Evolutionary conservation across 2,797 vertebrate genomes (phyloP).

Genomic region (Champsocephalus gunnari): DNA sequence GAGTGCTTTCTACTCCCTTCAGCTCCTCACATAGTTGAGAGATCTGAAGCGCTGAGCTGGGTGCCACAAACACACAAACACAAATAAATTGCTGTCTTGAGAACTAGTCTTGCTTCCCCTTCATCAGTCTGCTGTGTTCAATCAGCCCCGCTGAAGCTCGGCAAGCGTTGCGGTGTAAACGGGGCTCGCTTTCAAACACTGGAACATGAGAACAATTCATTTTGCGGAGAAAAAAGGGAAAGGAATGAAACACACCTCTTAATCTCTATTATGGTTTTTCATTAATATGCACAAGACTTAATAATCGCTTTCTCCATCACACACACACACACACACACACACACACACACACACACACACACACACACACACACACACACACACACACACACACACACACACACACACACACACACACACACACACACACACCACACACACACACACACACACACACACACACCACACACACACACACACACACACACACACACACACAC

Average conservation of each 20-base stretch:
- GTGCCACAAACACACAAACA: constrained; percentile 76
- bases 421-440: constrained; percentile 13
- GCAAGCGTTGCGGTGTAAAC: constrained; percentile 58
- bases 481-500: constrained; percentile 20
- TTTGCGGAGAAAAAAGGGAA: constrained; percentile 52
- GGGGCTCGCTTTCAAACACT: constrained; percentile 63
- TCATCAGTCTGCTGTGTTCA: constrained; percentile 68
- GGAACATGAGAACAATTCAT: constrained; percentile 54
- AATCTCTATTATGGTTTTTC: constrained; percentile 75
- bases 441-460: too few relatives aligned
- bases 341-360: too few relatives aligned
- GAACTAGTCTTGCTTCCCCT: constrained; percentile 68
- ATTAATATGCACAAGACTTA: constrained; percentile 78
- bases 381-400: constrained; percentile 20
- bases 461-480: constrained; percentile 23
- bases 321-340: background rate
- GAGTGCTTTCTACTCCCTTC: constrained; percentile 70
- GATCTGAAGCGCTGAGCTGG: constrained; percentile 71
- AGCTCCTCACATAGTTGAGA: constrained; percentile 62
- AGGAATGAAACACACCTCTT: constrained; percentile 68
- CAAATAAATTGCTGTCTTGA: constrained; percentile 73
- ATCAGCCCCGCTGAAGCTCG: constrained; percentile 60
- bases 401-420: constrained; percentile 21
- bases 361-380: constrained; percentile 23
- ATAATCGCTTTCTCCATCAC: constrained; percentile 68